Evolutionary conservation across 2,113 vertebrate genomes (phyloP), one percentile per base, ranked within the genome.

Genomic region (Mungos mungo): DNA sequence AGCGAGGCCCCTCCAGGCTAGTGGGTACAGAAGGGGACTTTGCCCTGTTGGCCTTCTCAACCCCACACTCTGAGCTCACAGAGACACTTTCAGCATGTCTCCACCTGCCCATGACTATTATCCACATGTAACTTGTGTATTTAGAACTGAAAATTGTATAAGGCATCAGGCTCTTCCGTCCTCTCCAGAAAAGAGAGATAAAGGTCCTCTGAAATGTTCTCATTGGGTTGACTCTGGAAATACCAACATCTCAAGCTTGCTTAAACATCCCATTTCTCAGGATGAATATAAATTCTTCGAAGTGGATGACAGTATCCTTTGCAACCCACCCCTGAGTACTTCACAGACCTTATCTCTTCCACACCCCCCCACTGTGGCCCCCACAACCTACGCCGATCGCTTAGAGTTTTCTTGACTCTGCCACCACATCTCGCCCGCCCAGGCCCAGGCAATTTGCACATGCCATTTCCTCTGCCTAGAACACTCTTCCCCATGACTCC

Each of bases 261-360:
- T 92, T 50, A n/a, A 41, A 90, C 90, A 21, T 52, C 52, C 25
- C 54, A 19, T 57, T 87, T 91, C 63, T 96, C 29, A 21, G 50
- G 41, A 52, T 57, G 33, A 80, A 66, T 60, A 83, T 90, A 45
- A 76, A n/a, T 27, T 35, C 79, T 79, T 54, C 21, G 38, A 68
- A 7, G 0, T 15, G 16, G 1, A 18, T 71, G n/a, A 69, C 11
- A 33, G 15, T 77, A 47, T 38, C n/a, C 65, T 94, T 88, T 79
- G 77, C 66, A 82, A n/a, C 31, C 19, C 33, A 68, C 16, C 21
- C 45, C 77, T 2, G 23, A 21, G 45, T 57, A 19, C 66, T 65
- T 65, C 71, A 83, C 71, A 80, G 9, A 38, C 13, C 31, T 41
- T 4, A 3, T 60, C 83, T 63, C 63, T 69, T 80, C 23, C 54